Evolutionary conservation across 2,113 vertebrate species (phyloP), one percentile per base, ranked within the genome.

Genomic region (Todiramphus saurophagus): DNA sequence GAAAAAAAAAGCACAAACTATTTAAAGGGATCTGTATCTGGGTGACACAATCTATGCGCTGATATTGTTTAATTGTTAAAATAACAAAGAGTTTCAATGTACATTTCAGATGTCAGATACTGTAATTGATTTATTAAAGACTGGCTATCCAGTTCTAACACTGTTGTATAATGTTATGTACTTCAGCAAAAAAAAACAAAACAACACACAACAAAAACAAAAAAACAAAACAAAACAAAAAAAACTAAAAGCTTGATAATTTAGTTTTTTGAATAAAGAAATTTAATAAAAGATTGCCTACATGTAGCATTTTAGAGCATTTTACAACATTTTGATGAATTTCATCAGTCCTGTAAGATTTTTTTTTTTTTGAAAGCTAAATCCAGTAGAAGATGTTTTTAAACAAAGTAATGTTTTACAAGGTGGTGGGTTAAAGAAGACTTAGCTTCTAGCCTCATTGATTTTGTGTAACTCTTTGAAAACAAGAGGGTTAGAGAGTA

Each of bases 51-150:
- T 97, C 96, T 97, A 97, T 97, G 96, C 96, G 87, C 95, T 97
- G 97, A 97, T 97, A 97, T 89, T 98, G 97, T 98, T 98, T 98
- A 97, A 97, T 93, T 98, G 95, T 98, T 97, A 95, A 91, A 95
- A 95, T 93, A 97, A 97, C 96, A 97, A 94, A 97, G 93, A 97
- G 94, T 97, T 97, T 98, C 97, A 97, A 96, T 98, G 98, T 98
- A 97, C 97, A 97, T 98, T 98, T 98, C 95, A 98, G 95, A 98
- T 98, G 98, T 98, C 98, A 97, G 95, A 97, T 97, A 98, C 96
- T 98, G 97, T 97, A 98, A 97, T 62, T 97, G 97, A 98, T 97
- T 98, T 98, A 98, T 98, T 98, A 98, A 98, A 98, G 96, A 98
- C 98, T 98, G 98, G 97, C 50, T 97, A 96, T 97, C 97, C 98